phyloP scores from a whole-genome alignment of 2,797 vertebrate species.

The Phaenicophaeus curvirostris region DNA sequence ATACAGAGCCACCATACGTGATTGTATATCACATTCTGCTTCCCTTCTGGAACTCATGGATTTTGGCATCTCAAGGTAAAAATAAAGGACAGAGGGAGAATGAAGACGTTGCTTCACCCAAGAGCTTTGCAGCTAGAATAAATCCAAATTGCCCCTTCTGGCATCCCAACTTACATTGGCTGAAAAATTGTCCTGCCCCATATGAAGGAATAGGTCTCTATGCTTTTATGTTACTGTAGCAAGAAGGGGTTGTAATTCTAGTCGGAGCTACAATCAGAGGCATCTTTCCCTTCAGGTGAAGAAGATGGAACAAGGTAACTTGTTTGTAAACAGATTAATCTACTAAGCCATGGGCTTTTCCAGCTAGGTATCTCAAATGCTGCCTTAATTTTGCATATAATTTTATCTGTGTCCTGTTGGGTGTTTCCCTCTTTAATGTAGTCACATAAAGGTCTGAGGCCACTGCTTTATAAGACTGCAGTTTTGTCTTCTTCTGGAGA shows the following conservation, averaged over 20 bases:
- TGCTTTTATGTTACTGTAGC: neutral
- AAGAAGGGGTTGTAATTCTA: neutral
- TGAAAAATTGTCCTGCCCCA: neutral
- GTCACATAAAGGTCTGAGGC: neutral
- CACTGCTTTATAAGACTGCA: neutral
- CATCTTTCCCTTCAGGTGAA: neutral
- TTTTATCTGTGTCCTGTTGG: neutral
- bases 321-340: neutral
- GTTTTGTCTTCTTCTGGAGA: neutral
- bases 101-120: neutral
- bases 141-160: neutral
- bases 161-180: rapidly evolving
- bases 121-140: neutral
- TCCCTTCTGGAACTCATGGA: neutral
- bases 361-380: neutral
- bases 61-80: neutral
- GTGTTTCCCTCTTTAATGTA: neutral
- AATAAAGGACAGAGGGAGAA: neutral
- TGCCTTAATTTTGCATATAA: neutral
- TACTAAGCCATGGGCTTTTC: neutral
- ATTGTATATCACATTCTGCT: neutral
- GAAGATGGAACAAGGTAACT: neutral
- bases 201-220: neutral
- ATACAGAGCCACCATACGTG: neutral
- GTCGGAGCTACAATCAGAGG: neutral